Evolutionary conservation across 35 echinoderm and acorn worm species (phyloP), one percentile per base, ranked within the genome.

Genomic region (Apostichopus californicus): DNA sequence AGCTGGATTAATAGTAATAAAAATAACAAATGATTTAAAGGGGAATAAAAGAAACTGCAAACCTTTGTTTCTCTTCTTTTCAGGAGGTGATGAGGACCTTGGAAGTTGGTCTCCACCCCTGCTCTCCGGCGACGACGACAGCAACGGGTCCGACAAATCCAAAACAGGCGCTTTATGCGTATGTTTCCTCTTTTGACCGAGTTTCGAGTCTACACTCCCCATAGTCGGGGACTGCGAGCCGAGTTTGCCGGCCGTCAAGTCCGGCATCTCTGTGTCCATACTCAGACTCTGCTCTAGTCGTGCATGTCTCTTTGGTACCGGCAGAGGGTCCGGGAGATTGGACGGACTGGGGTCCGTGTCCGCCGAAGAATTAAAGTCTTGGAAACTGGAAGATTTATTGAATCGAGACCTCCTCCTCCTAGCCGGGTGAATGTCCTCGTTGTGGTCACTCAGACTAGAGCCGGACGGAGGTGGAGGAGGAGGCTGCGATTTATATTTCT

Each of bases 1-100:
- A 61, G 58, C 24, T 25, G 24, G 11, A 9, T 5, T 12, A 11
- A 9, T 9, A 61, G 7, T 61, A 61, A 61, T 8, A 11, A 59
- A 10, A 59, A 59, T 59, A 12, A 9, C 34, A 46, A 46, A 46
- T 46, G 34, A 46, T 46, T 46, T 46, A 46, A 46, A 46, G 34
- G 1, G 34, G 34, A 46, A 46, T 46, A 46, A 46, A 3, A 46
- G 0, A 9, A 68, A 68, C 71, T 18, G 72, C 95, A 80, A 91
- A 94, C 95, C 95, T 97, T 94, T 94, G 60, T 92, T 94, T 28
- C 94, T 92, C 66, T 94, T 97, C 88, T 97, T 97, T 63, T 97
- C 95, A 77, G 95, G 95, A 20, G 95, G 95, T 78, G 95, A 97
- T 84, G 91, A 79, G 77, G 89, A 61, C 71, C 89, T 77, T 73